Evolutionary conservation across 23 tunicate genomes (phyloP).

Genomic region (Styela clava): DNA sequence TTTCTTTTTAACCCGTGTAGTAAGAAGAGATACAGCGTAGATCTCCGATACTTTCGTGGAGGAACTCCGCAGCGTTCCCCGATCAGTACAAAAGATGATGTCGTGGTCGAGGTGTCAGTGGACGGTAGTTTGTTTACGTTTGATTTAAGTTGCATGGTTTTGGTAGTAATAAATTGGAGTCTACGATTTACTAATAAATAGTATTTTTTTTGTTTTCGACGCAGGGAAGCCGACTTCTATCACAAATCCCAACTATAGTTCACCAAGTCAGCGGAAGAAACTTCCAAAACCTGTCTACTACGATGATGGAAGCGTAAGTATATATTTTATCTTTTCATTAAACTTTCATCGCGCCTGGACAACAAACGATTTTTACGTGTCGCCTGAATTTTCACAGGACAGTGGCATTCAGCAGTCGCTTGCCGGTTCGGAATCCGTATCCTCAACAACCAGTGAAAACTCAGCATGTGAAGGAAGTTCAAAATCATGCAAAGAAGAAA

Average conservation of each 20-base stretch:
- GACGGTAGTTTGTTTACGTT: neutral
- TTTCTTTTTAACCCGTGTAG: too few relatives aligned
- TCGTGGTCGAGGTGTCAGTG: neutral
- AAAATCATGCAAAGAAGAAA: neutral
- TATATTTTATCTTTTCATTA: too few relatives aligned
- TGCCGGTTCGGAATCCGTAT: neutral
- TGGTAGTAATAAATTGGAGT: too few relatives aligned
- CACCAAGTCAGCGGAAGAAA: conserved; percentile 2
- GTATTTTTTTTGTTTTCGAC: too few relatives aligned
- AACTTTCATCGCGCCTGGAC: too few relatives aligned
- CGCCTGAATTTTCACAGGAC: neutral
- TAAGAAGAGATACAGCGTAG: neutral
- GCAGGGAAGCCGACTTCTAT: conserved; percentile 13
- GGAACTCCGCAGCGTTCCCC: neutral
- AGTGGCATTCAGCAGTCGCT: neutral
- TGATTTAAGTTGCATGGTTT: too few relatives aligned
- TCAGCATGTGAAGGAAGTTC: neutral
- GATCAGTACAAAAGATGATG: neutral
- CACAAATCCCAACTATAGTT: conserved; percentile 1
- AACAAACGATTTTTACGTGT: too few relatives aligned
- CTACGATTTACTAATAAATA: too few relatives aligned
- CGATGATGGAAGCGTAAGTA: neutral
- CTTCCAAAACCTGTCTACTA: neutral
- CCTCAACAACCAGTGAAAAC: neutral
- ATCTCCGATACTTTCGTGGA: neutral